phyloP scores from a whole-genome alignment of 1,140 invertebrate genomes.

The Eumaeus atala region DNA sequence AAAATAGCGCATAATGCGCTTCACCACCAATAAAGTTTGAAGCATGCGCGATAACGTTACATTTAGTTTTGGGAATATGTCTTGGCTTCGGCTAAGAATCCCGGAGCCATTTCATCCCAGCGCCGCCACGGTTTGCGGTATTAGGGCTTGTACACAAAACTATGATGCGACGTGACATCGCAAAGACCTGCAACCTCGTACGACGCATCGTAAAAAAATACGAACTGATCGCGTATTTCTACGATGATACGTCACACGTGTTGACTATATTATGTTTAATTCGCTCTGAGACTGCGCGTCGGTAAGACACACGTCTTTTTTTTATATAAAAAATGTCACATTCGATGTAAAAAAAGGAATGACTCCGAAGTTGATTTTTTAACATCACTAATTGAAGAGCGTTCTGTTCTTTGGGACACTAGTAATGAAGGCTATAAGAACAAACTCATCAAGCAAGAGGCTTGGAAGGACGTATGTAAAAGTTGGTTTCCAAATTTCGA shows the following conservation, averaged over 20 bases:
- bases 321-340: too few species aligned
- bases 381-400: slow-evolving; percentile 17
- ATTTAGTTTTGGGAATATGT: too few species aligned
- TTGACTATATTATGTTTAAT: slow-evolving; percentile 18
- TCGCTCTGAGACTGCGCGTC: slow-evolving; percentile 14
- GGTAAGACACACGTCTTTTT: too few species aligned
- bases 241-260: slow-evolving; percentile 23
- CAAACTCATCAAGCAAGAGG: slow-evolving; percentile 20
- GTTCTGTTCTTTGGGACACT: slow-evolving; percentile 22
- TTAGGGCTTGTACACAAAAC: too few species aligned
- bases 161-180: slow-evolving; percentile 1
- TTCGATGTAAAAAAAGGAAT: slow-evolving; percentile 13
- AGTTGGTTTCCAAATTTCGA: slow-evolving; percentile 24
- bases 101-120: too few species aligned
- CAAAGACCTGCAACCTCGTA: too few species aligned
- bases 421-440: slow-evolving; percentile 18
- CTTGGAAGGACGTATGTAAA: slow-evolving; percentile 22
- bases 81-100: too few species aligned
- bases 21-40: too few species aligned
- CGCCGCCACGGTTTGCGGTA: too few species aligned
- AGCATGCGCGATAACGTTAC: too few species aligned
- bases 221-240: slow-evolving; percentile 13
- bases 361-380: slow-evolving; percentile 16
- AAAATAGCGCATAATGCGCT: too few species aligned
- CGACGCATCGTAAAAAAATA: slow-evolving; percentile 2